phyloP scores from a whole-genome alignment of 1,140 invertebrate genomes.

The Platyura marginata region DNA sequence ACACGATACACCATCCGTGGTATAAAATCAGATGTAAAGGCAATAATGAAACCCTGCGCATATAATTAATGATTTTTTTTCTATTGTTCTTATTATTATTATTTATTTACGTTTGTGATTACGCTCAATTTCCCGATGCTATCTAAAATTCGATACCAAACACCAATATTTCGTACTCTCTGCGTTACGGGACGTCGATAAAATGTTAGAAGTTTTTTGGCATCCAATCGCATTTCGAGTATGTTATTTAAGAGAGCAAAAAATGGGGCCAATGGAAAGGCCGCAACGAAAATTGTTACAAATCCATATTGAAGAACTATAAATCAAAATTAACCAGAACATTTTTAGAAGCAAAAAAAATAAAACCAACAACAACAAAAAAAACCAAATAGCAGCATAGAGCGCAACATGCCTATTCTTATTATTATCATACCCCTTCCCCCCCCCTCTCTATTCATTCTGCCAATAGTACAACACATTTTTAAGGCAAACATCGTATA shows the following conservation, averaged over 20 bases:
- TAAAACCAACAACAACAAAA: no score
- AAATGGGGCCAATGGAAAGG: constrained; percentile 74
- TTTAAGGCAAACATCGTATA: no score
- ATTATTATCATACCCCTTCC: no score
- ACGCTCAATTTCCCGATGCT: constrained; percentile 78
- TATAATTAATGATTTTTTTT: no score
- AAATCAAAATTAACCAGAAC: no score
- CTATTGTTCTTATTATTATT: no score
- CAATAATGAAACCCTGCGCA: constrained; percentile 86
- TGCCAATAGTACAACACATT: no score
- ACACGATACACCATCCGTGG: constrained; percentile 72
- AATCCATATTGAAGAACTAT: constrained; percentile 82
- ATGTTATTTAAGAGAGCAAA: constrained; percentile 79
- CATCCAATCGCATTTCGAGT: constrained; percentile 77
- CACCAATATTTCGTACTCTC: constrained; percentile 69
- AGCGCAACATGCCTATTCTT: no score
- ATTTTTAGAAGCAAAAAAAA: no score
- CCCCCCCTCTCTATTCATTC: no score
- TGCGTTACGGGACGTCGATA: constrained; percentile 70
- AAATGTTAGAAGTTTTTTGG: constrained; percentile 66
- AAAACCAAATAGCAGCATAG: no score
- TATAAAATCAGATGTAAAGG: constrained; percentile 96
- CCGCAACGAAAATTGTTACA: constrained; percentile 77
- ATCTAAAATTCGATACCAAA: constrained; percentile 85
- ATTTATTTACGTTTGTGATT: constrained; percentile 79